Evolutionary conservation across 2,888 invertebrate genomes (phyloP).

Genomic region (Amblyjoppa proteus): DNA sequence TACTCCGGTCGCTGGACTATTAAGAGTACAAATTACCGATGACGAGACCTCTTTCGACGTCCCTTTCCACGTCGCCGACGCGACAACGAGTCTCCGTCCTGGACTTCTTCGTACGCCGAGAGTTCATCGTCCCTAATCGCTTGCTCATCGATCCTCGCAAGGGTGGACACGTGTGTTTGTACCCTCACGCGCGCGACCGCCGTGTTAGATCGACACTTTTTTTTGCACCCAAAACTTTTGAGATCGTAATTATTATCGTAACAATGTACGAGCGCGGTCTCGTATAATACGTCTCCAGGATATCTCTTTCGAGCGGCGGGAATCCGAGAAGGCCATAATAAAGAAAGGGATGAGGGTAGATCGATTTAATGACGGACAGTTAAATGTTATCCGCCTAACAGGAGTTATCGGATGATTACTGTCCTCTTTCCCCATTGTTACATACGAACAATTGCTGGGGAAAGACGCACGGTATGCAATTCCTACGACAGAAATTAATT

Average conservation of each 20-base stretch:
- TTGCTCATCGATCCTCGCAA: constrained; percentile 20
- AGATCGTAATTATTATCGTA: neutral
- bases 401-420: neutral
- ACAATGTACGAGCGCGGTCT: neutral
- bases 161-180: neutral
- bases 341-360: constrained; percentile 13
- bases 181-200: neutral
- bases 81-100: constrained; percentile 4
- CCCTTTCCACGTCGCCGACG: constrained; percentile 4
- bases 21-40: constrained; percentile 37
- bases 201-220: neutral
- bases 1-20: constrained; percentile 11
- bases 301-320: neutral
- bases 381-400: neutral
- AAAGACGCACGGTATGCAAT: neutral
- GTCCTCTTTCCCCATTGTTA: neutral
- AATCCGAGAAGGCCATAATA: neutral
- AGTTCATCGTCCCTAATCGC: constrained; percentile 30
- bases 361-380: constrained; percentile 33
- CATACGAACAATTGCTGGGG: neutral
- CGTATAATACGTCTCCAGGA: neutral
- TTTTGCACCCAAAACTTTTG: neutral
- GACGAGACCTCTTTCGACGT: neutral
- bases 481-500: neutral
- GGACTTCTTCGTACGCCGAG: constrained; percentile 8